Evolutionary conservation across 2,113 vertebrate genomes (phyloP), one percentile per base, ranked within the genome.

Genomic region (Anser brachyrhynchus): DNA sequence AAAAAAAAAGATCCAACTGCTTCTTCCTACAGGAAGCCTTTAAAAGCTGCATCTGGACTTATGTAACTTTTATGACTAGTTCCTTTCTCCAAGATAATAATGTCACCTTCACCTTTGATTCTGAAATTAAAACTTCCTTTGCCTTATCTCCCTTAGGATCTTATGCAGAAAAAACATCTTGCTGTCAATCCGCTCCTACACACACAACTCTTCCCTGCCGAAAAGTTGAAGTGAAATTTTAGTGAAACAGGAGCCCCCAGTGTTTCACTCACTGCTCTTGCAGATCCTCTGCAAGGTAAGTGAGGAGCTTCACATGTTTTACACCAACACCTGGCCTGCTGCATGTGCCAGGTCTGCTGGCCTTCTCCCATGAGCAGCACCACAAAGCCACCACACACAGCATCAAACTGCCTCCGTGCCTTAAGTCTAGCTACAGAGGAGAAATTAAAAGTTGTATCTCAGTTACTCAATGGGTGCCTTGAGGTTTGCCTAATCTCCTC

Each of bases 171-270:
- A 72, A 61, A 25, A 26, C 10, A 13, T 61, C 71, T 90, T 46
- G 11, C 37, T 77, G 29, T 33, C 80, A 89, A 81, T 19, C 12
- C 13, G 66, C 26, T 25, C 25, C 21, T 46, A 28, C 33, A 51
- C 10, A 33, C 15, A 43, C 2, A 29, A 2, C 13, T 41, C 7
- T 70, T 3, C 22, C 22, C 1, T 21, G 37, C 71, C 59, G 16
- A 49, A 49, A 49, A 49, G 46, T 11, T 49, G 46, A 49, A 49
- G 20, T 49, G 21, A 49, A 49, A 49, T 49, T 73, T 69, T 64
- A 79, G 22, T 3, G 2, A 69, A 72, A 66, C 20, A 23, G 9
- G 49, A 92, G 76, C 17, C 18, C 0, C 0, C 51, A 23, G 11
- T 0, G 2, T 57, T 87, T 77, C 72, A 1, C 25, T 79, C 26